Evolutionary conservation across 2,888 invertebrate species (phyloP), one percentile per base, ranked within the genome.

Genomic region (Ennomos erosarius): DNA sequence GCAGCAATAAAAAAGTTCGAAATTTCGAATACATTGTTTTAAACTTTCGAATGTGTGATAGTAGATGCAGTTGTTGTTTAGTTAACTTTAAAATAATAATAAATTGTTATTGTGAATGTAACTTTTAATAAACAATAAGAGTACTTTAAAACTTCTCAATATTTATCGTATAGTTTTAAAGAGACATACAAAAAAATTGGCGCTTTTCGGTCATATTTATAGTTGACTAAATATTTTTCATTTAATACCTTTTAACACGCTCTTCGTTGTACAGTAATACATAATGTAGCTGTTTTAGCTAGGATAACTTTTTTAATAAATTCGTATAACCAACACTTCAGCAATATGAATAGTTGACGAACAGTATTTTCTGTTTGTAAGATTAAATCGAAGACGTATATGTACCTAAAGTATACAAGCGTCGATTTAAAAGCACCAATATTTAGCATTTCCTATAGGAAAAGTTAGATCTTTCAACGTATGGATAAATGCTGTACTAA

Each of bases 21-120:
- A 85, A 83, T 82, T 90, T 89, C 87, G 85, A 88, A 85, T 90
- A 87, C 88, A 91, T 91, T 90, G 92, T 92, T 90, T 91, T 89
- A 87, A 90, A 91, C 87, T 90, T 93, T 93, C 90, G 89, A 93
- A 92, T 91, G 93, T 93, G 93, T 93, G 93, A 93, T 93, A 92
- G 92, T 93, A 92, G 92, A 87, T 88, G 92, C 91, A 90, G 92
- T 93, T 92, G 92, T 93, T 92, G 92, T 92, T 92, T 93, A 92
- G 90, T 92, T 91, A 91, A 89, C 84, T 88, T 89, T 88, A 84
- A 85, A 81, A 85, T 87, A 84, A 88, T 89, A 79, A 87, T 87
- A 76, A 90, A 90, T 89, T 88, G 91, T 92, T 92, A 91, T 90
- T 82, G 90, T 90, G 91, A 84, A 84, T 90, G 90, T 92, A 91